Base-by-base conservation (phyloP, 2,797 vertebrate genomes). In the Cygnus olor region DNA sequence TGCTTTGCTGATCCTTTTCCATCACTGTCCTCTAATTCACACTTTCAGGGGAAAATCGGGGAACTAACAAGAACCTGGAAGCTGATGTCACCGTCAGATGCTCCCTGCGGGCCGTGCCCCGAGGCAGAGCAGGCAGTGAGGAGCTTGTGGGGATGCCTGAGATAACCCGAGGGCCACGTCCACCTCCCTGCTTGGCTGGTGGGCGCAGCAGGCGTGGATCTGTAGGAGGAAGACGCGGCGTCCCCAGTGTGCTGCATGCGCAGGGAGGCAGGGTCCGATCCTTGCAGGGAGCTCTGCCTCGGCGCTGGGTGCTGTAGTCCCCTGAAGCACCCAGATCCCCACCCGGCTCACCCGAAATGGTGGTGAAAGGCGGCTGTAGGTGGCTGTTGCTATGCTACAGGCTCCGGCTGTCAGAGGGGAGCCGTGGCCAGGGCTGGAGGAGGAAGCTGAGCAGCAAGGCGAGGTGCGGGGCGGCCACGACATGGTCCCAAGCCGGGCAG, bases 351-450 rank as follows among this genome's bases (percentile, higher is more conserved):
- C 15, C 88, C 3, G 11, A 76, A 74, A 90, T 40, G 11, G 88
- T 79, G 94, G 87, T 63, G 93, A n/a, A 36, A 87, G 88, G 92
- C n/a, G 77, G 88, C 96, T 94, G 86, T 85, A 93, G 95, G 95
- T 93, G 94, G 93, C 60, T 85, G 94, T 97, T 96, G 96, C 97
- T 96, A 97, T 94, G 97, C 94, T 97, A 96, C 96, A 69, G 70
- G 76, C 80, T 36, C 92, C 85, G 25, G 14, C 28, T 58, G n/a
- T 69, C 8, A 1, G 91, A 91, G 51, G 28, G 34, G 53, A 17
- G 45, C 63, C 56, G 32, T 27, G 32, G 64, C n/a, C 76, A n/a
- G 34, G 34, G 9, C 51, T 20, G 44, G 44, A 42, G 68, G 11
- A n/a, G 66, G 7, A 12, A 25, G 40, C 24, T 40, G 28, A 65